A percentile compares a stretch with the other conserved stretches of the same genome.
Conservation (phyloP, 2,888 invertebrate species). For the Drosophila limbata region DNA sequence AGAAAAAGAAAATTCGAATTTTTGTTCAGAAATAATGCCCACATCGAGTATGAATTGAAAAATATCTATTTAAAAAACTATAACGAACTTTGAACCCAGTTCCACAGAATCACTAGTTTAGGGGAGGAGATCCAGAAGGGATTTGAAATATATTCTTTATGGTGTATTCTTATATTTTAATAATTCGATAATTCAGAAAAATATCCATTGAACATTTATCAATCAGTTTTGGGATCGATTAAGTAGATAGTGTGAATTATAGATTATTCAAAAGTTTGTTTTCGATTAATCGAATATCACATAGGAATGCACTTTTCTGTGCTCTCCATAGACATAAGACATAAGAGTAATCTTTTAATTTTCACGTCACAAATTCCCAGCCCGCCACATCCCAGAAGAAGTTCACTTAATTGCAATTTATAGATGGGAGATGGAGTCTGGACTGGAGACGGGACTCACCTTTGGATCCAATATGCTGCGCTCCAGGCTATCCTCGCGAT, state of each 20-base stretch:
- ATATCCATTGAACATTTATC: neutral
- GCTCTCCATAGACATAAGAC: neutral
- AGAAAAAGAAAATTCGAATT: neutral
- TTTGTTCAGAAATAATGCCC: no score
- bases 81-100: no score
- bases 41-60: no score
- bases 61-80: no score
- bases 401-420: conserved; percentile 68
- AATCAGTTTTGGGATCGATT: neutral
- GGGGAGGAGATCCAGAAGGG: no score
- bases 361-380: conserved; percentile 26
- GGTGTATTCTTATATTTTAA: no score
- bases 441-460: conserved; percentile 61
- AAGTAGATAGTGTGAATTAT: neutral
- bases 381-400: neutral
- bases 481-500: conserved; percentile 84
- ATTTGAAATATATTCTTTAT: no score
- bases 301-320: neutral
- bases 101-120: no score
- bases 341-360: conserved; percentile 30
- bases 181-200: neutral
- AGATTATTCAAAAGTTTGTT: neutral
- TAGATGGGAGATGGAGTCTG: conserved; percentile 10
- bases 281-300: neutral
- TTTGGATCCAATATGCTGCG: conserved; percentile 84